Percentiles rank a stretch among this genome's conserved stretches.
Evolutionary conservation across 2,113 vertebrate genomes (phyloP).

Genomic region (Uropsilus gracilis): DNA sequence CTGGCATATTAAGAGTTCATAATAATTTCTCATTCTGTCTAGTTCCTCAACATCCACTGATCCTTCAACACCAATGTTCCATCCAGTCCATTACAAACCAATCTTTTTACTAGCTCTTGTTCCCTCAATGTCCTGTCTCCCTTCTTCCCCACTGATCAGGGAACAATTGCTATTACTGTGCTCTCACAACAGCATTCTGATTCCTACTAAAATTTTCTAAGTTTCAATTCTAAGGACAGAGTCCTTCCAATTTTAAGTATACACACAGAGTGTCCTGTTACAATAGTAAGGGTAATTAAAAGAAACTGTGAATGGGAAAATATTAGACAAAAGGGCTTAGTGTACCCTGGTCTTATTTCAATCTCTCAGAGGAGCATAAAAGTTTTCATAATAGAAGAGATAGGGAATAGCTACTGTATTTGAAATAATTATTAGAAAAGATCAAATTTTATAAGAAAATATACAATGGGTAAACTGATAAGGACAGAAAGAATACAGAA

Average conservation of each 20-base stretch:
- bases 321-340: neutral
- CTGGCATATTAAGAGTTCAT: neutral
- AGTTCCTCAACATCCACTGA: neutral
- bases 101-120: neutral
- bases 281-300: neutral
- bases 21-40: neutral
- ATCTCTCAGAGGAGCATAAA: neutral
- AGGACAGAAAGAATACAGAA: neutral
- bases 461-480: neutral
- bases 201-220: no score
- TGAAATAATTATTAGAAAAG: neutral
- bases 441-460: neutral
- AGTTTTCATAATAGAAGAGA: neutral
- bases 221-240: no score
- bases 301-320: neutral
- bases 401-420: neutral
- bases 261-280: neutral
- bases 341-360: neutral
- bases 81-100: neutral
- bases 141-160: neutral
- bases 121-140: neutral
- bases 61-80: neutral
- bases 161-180: neutral
- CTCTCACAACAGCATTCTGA: conserved; percentile 10
- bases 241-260: neutral